Percentiles rank a stretch among this genome's conserved stretches.
These are phyloP conservation scores for Salvelinus fontinalis DNA, from an alignment of 2,113 vertebrate species.

Conservation along the genomic window DNA sequence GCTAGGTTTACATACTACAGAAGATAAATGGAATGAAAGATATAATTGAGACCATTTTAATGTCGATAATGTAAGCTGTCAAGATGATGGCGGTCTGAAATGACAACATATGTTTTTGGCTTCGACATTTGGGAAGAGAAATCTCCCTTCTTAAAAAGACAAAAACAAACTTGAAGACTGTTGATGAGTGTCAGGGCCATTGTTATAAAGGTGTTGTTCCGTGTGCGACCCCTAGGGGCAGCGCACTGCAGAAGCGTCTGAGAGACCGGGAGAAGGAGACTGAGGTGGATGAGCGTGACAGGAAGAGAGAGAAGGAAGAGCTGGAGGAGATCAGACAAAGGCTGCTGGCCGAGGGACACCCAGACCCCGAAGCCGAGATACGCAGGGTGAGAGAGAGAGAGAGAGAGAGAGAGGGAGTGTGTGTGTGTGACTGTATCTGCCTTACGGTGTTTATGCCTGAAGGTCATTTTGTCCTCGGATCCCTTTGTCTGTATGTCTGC, in stretches of 20 bases:
- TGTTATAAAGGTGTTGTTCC: conserved; percentile 56
- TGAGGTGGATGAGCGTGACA: conserved; percentile 95
- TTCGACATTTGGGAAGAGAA: not conserved
- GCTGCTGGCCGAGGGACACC: conserved; percentile 95
- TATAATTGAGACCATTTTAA: too few species aligned
- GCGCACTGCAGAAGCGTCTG: conserved; percentile 96
- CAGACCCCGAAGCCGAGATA: conserved; percentile 96
- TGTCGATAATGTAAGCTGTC: not conserved
- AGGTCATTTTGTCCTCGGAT: conserved; percentile 60
- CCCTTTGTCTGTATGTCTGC: not conserved
- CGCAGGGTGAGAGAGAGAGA: conserved; percentile 81
- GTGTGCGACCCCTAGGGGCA: conserved; percentile 81
- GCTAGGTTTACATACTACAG: not conserved
- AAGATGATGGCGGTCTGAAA: not conserved
- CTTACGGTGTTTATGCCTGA: conserved; percentile 45
- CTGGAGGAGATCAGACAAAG: conserved; percentile 96
- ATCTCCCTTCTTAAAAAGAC: not conserved
- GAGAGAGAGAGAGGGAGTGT: not conserved
- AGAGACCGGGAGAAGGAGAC: conserved; percentile 97
- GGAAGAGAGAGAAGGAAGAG: conserved; percentile 98
- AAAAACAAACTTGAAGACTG: conserved; percentile 22
- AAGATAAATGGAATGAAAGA: too few species aligned
- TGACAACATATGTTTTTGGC: too few species aligned
- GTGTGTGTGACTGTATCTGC: conserved; percentile 15
- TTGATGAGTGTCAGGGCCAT: conserved; percentile 16